Base-by-base conservation (phyloP, 2,797 vertebrate species). In the Dryobates pubescens region DNA sequence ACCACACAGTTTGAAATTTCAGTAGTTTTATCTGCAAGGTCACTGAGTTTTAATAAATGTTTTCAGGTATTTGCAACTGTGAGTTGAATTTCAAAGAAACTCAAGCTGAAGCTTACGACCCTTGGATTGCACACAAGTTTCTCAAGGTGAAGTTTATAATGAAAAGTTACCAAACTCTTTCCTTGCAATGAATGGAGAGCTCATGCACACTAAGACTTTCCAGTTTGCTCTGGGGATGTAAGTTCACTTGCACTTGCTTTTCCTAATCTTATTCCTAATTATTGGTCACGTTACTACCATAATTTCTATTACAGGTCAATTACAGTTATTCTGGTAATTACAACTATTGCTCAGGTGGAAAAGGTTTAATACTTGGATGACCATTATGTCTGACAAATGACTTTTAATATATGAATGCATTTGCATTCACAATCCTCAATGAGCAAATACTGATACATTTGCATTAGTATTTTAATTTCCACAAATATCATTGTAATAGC, bases 181-280 rank as follows among this genome's bases (percentile, higher is more conserved):
- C 75, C 54, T 85, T 68, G 61, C 17, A 77, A 82, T 19, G 57
- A 67, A 64, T 1, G 16, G 59, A 85, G 62, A 93, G 32, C 61
- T 23, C 36, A 56, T 2, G 9, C 34, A 58, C 26, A 18, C 1
- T 1, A 8, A 57, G 9, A 51, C 27, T 94, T 91, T 67, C 49
- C 12, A 71, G 84, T 86, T 82, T 75, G 63, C 30, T 82, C 77
- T 41, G 77, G 79, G 75, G 49, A 90, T 45, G 24, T 15, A 73
- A 86, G 2, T 5, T 88, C 62, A 76, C 68, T 91, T 84, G 73
- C 69, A 82, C 51, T 73, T 67, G 57, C 61, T 47, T 53, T 82
- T 95, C 41, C 78, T 87, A 41, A 80, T 68, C 71, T 84, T 57
- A 69, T 63, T 69, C 32, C 29, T 63, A 88, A 86, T 91, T 76